Conservation (phyloP, 35 echinoderm and acorn worm genomes). For the Apostichopus parvimensis region DNA sequence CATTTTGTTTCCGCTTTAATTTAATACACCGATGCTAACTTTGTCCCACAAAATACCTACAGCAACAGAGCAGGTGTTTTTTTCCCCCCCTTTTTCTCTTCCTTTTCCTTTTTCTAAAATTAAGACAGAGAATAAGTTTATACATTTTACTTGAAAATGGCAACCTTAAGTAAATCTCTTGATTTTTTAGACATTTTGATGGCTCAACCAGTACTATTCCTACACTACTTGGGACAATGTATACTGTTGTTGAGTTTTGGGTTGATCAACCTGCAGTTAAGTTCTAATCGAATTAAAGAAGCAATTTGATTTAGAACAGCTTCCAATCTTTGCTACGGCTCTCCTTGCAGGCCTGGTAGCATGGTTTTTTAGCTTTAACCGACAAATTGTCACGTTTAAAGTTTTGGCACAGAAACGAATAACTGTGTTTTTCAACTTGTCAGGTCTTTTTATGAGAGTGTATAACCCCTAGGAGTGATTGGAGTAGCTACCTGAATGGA, state of each 20-base stretch:
- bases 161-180: no score
- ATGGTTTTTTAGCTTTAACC: neutral
- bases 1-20: neutral
- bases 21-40: no score
- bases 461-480: neutral
- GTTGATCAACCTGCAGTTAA: constrained; percentile 10
- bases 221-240: no score
- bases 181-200: no score
- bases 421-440: neutral
- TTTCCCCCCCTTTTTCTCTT: no score
- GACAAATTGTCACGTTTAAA: neutral
- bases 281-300: neutral
- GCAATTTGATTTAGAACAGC: neutral
- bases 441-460: neutral
- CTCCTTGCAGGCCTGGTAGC: neutral
- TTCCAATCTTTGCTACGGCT: neutral
- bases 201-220: no score
- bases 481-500: neutral
- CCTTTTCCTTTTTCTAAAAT: no score
- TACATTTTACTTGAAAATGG: no score
- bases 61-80: no score
- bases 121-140: no score
- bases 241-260: neutral
- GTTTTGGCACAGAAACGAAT: neutral
- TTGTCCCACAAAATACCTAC: no score